Conservation (phyloP, 2,113 vertebrate genomes). For the Dasyprocta punctata region DNA sequence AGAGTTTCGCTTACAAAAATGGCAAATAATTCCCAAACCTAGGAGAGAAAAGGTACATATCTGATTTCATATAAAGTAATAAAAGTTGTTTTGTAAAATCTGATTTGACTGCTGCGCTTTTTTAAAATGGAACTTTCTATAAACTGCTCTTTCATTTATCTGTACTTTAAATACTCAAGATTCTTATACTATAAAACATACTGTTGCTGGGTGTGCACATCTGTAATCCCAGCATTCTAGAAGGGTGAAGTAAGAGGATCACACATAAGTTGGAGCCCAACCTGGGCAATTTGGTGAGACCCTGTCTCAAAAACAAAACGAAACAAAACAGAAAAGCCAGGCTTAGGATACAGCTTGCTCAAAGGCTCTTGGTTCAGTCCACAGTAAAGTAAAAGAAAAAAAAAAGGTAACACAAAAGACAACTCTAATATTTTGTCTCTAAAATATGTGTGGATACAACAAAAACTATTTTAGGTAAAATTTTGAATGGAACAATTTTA, state of each 20-base stretch:
- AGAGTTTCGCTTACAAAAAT: conserved; percentile 98
- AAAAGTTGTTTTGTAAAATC: background rate
- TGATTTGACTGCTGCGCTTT: background rate
- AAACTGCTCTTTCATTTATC: conserved; percentile 33
- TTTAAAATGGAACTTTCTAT: background rate
- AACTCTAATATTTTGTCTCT: background rate
- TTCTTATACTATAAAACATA: conserved; percentile 18
- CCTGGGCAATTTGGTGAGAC: background rate
- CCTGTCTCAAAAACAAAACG: background rate
- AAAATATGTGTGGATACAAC: background rate
- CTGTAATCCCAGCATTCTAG: background rate
- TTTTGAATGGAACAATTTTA: conserved; percentile 4
- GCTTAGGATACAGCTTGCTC: background rate
- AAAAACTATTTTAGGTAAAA: conserved; percentile 11
- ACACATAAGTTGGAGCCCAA: background rate
- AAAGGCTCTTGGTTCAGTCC: background rate
- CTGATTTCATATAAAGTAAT: conserved; percentile 60
- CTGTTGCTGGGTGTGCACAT: background rate
- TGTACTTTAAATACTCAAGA: conserved; percentile 7
- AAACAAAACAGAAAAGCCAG: background rate
- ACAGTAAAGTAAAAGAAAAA: background rate
- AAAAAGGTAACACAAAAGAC: background rate
- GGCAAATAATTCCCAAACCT: conserved; percentile 95
- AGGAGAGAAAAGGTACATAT: conserved; percentile 82
- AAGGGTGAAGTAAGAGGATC: background rate